Conservation (phyloP, 2,888 invertebrate genomes). For the Hipparchia semele region DNA sequence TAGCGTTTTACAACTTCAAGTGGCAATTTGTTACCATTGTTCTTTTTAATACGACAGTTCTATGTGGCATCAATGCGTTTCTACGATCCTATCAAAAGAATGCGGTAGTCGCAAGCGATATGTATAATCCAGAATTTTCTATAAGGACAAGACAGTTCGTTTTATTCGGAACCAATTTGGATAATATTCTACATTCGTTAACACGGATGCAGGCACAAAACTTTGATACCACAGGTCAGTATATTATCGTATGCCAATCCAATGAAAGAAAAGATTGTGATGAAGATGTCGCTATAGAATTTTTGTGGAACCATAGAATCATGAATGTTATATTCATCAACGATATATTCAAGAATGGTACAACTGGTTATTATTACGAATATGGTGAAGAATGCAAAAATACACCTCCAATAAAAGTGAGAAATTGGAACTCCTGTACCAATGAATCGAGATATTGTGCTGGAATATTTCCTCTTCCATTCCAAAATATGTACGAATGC, state of each 20-base stretch:
- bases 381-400: slow-evolving; percentile 54
- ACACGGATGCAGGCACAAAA: slow-evolving; percentile 50
- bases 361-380: slow-evolving; percentile 58
- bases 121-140: slow-evolving; percentile 46
- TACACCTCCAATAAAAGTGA: slow-evolving; percentile 51
- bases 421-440: slow-evolving; percentile 42
- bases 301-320: slow-evolving; percentile 62
- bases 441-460: slow-evolving; percentile 37
- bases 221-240: slow-evolving; percentile 64
- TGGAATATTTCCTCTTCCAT: slow-evolving; percentile 56
- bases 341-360: slow-evolving; percentile 36
- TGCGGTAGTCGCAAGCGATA: slow-evolving; percentile 52
- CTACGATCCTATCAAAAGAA: slow-evolving; percentile 54
- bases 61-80: slow-evolving; percentile 56
- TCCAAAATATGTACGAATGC: slow-evolving; percentile 59
- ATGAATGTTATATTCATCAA: slow-evolving; percentile 62
- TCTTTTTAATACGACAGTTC: slow-evolving; percentile 57
- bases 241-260: slow-evolving; percentile 63
- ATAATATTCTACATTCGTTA: slow-evolving; percentile 51
- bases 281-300: slow-evolving; percentile 52
- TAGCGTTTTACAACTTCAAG: slow-evolving; percentile 62
- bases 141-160: slow-evolving; percentile 55
- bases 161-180: slow-evolving; percentile 54
- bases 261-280: slow-evolving; percentile 51
- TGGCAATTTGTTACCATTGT: slow-evolving; percentile 62